These are phyloP conservation scores for Podarcis lilfordi DNA, from an alignment of 2,797 vertebrate species.

Conservation along the genomic window DNA sequence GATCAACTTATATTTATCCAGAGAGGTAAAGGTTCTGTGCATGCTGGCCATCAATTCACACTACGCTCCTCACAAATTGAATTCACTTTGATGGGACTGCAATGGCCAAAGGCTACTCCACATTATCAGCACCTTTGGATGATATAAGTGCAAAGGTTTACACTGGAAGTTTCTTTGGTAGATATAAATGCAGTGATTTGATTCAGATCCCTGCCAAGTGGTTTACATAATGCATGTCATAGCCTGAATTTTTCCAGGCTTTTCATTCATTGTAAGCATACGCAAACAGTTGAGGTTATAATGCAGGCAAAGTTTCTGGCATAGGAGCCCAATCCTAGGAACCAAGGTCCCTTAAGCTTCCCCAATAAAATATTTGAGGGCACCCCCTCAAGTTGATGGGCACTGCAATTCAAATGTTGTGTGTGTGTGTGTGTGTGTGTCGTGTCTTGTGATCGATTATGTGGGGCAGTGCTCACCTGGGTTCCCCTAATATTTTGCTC, in stretches of 20 bases:
- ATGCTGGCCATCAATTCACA: conserved; percentile 27
- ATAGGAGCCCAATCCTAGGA: neutral
- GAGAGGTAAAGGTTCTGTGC: conserved; percentile 21
- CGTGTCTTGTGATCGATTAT: no score
- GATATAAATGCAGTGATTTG: neutral
- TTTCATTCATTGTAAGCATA: neutral
- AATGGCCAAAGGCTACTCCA: conserved; percentile 26
- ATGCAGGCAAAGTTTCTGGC: neutral
- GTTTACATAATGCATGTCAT: neutral
- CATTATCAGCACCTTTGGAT: neutral
- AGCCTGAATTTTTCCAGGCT: conserved; percentile 9
- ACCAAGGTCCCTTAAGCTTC: no score
- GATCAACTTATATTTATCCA: conserved; percentile 35
- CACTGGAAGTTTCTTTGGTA: neutral
- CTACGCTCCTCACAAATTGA: conserved; percentile 34
- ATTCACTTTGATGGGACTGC: conserved; percentile 46
- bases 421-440: no score
- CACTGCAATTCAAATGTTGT: no score
- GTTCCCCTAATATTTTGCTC: no score
- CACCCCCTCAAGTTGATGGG: no score
- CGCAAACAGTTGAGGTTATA: neutral
- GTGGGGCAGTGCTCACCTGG: no score
- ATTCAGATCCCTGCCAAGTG: conserved; percentile 20
- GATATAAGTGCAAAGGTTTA: neutral
- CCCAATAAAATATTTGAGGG: no score